Percentiles rank a stretch among this genome's conserved stretches.
Evolutionary conservation across 2,113 vertebrate species (phyloP).

Genomic region (Gulo gulo): DNA sequence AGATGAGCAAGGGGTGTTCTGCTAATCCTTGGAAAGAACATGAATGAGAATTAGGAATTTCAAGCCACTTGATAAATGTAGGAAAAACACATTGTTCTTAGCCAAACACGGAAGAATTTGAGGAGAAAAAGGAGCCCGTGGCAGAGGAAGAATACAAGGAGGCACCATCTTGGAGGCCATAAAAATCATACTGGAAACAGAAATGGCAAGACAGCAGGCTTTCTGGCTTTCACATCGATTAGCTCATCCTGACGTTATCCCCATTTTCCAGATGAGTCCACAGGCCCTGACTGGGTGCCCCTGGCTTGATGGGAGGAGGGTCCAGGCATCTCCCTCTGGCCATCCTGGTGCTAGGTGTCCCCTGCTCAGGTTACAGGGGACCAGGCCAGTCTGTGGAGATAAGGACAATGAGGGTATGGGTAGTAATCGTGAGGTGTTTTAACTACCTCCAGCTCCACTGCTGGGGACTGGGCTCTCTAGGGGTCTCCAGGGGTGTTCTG

Average conservation of each 20-base stretch:
- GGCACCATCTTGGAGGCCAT: conserved; percentile 58
- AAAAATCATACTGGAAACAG: conserved; percentile 67
- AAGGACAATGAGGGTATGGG: neutral
- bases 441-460: neutral
- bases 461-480: neutral
- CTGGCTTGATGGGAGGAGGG: neutral
- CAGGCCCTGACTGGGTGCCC: neutral
- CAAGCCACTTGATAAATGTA: conserved; percentile 61
- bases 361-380: neutral
- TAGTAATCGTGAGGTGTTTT: rapidly evolving
- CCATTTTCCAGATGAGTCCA: conserved; percentile 55
- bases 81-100: conserved; percentile 60
- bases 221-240: neutral
- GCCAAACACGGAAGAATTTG: conserved; percentile 59
- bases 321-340: neutral
- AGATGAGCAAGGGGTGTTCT: neutral
- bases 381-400: neutral
- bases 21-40: conserved; percentile 56
- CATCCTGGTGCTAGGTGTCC: rapidly evolving
- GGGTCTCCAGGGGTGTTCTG: neutral
- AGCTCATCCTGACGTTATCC: conserved; percentile 57
- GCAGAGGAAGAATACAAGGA: conserved; percentile 48
- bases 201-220: conserved; percentile 1
- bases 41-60: conserved; percentile 61
- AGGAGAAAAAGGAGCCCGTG: neutral